Conservation (phyloP, 2,797 vertebrate genomes). For the Alca torda region DNA sequence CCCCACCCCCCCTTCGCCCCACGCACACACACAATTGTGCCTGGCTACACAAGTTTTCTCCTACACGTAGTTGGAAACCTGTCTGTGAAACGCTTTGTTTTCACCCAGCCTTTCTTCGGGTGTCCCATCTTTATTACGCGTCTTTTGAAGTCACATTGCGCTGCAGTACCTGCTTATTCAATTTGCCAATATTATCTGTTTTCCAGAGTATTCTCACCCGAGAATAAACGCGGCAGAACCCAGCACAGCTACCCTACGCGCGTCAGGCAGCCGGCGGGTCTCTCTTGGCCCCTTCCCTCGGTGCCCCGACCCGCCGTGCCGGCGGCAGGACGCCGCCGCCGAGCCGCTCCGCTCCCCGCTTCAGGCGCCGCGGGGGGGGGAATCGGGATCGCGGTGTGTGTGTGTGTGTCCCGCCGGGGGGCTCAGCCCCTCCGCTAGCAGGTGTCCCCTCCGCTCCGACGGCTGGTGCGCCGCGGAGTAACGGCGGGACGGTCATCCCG, state of each 20-base stretch:
- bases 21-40: neutral
- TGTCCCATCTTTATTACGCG: fast-evolving
- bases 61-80: neutral
- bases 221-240: neutral
- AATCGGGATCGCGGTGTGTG: neutral
- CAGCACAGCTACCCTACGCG: neutral
- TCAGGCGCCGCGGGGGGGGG: too few species aligned
- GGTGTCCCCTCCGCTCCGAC: constrained; percentile 36
- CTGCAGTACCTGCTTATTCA: neutral
- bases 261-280: neutral
- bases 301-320: neutral
- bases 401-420: neutral
- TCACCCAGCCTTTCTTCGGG: neutral
- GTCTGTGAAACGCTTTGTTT: neutral
- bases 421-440: constrained; percentile 39
- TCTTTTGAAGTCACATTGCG: neutral
- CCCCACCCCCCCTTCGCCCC: neutral
- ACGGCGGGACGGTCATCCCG: neutral
- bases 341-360: neutral
- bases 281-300: neutral
- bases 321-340: too few species aligned
- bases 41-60: neutral
- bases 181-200: neutral
- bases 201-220: neutral
- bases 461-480: neutral